Conservation (phyloP, 2,888 invertebrate genomes). For the Cecidostiba fungosa region DNA sequence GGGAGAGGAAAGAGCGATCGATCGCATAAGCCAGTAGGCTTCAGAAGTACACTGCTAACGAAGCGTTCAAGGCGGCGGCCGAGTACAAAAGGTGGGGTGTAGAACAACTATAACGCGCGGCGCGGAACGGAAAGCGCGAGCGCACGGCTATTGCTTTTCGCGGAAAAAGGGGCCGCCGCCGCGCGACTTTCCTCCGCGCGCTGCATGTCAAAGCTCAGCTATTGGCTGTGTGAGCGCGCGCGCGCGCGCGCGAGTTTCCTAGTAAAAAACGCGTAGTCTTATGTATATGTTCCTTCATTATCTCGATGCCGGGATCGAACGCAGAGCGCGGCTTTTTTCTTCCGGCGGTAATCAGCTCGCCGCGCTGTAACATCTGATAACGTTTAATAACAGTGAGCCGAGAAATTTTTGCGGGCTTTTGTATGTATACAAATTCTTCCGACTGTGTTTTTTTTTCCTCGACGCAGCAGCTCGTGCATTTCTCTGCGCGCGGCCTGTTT, state of each 20-base stretch:
- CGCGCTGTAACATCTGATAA: constrained; percentile 59
- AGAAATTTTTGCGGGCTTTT: constrained; percentile 47
- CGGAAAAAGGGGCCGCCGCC: constrained; percentile 51
- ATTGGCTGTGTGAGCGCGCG: too few species aligned
- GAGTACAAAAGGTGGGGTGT: not conserved
- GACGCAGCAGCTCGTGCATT: constrained; percentile 24
- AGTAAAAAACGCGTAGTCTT: constrained; percentile 44
- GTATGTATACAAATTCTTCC: constrained; percentile 59
- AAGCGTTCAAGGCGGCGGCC: constrained; percentile 26
- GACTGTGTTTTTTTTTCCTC: constrained; percentile 37
- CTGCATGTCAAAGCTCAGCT: constrained; percentile 47
- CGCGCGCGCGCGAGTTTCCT: constrained; percentile 24
- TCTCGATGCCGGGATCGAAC: constrained; percentile 46
- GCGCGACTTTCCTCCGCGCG: constrained; percentile 28
- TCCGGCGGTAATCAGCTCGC: constrained; percentile 20
- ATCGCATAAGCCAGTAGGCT: constrained; percentile 33
- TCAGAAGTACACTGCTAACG: constrained; percentile 28
- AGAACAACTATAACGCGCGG: not conserved
- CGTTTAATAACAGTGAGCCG: constrained; percentile 46
- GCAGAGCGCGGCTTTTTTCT: constrained; percentile 22
- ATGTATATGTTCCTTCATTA: constrained; percentile 45
- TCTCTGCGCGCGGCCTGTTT: not conserved
- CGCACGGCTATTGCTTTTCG: constrained; percentile 55
- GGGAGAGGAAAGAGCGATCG: constrained; percentile 6
- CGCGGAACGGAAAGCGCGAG: constrained; percentile 42